phyloP scores from a whole-genome alignment of 2,888 invertebrate genomes.

The Pheosia gnoma region DNA sequence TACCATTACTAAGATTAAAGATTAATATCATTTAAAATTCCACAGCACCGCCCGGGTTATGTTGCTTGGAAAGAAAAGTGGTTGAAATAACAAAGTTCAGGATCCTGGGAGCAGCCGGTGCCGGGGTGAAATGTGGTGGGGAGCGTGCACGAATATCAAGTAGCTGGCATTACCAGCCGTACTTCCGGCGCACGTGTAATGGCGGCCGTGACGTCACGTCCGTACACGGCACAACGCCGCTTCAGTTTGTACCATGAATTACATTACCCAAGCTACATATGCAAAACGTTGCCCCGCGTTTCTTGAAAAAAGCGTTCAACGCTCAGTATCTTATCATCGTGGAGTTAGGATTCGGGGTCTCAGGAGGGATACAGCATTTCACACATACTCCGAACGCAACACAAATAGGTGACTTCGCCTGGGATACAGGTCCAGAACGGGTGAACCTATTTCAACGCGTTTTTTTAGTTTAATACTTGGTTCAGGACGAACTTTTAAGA shows the following conservation, averaged over 20 bases:
- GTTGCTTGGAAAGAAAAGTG: constrained; percentile 52
- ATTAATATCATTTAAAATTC: constrained; percentile 48
- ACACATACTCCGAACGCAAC: no score
- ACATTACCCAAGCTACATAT: constrained; percentile 46
- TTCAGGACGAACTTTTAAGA: no score
- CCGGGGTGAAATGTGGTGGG: constrained; percentile 71
- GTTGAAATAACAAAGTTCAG: constrained; percentile 71
- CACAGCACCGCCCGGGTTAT: constrained; percentile 42
- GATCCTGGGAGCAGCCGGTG: constrained; percentile 66
- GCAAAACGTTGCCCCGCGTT: constrained; percentile 34
- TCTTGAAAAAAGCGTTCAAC: constrained; percentile 21
- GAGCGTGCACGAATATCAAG: constrained; percentile 68
- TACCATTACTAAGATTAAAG: constrained; percentile 5
- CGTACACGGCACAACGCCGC: constrained; percentile 48
- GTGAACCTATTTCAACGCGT: no score
- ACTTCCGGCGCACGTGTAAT: constrained; percentile 52
- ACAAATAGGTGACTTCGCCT: no score
- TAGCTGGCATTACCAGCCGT: constrained; percentile 44
- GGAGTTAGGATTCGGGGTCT: constrained; percentile 8
- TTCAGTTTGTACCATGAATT: constrained; percentile 57
- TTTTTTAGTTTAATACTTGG: no score
- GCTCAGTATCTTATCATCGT: constrained; percentile 3
- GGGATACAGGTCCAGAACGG: no score
- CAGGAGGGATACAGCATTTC: background rate
- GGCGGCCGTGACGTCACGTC: constrained; percentile 68